Evolutionary conservation across 2,888 invertebrate genomes (phyloP).

Genomic region (Prosopocoilus inquinatus): DNA sequence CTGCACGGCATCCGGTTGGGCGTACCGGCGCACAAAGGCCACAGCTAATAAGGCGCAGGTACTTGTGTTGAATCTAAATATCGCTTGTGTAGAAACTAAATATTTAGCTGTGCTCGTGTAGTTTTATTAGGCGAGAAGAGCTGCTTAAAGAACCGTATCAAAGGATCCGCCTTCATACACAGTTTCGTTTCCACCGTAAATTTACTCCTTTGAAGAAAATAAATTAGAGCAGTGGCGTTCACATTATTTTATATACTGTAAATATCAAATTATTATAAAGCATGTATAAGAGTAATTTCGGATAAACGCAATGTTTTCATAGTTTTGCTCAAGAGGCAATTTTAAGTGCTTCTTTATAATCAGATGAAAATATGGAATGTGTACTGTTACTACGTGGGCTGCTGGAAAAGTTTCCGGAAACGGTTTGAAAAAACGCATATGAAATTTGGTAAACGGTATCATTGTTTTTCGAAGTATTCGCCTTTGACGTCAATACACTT

Average conservation of each 20-base stretch:
- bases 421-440: too few relatives aligned
- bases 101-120: slow-evolving; percentile 32
- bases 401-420: too few relatives aligned
- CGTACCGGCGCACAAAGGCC: slow-evolving; percentile 18
- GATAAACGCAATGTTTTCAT: too few relatives aligned
- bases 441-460: too few relatives aligned
- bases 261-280: neutral
- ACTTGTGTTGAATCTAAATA: slow-evolving; percentile 38
- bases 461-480: too few relatives aligned
- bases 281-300: too few relatives aligned
- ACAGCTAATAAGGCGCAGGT: slow-evolving; percentile 37
- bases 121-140: slow-evolving; percentile 39
- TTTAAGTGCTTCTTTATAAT: too few relatives aligned
- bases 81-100: slow-evolving; percentile 38
- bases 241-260: neutral
- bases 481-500: too few relatives aligned
- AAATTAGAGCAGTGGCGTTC: slow-evolving; percentile 3
- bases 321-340: too few relatives aligned
- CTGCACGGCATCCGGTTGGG: slow-evolving; percentile 45
- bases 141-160: slow-evolving; percentile 41
- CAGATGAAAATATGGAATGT: too few relatives aligned
- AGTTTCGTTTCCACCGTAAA: slow-evolving; percentile 32
- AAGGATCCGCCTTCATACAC: slow-evolving; percentile 40
- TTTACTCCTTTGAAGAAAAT: slow-evolving; percentile 14
- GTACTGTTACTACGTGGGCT: too few relatives aligned